Percentiles rank a stretch among this genome's conserved stretches.
Conservation (phyloP, 2,888 invertebrate genomes). For the Falcaria lacertinaria region DNA sequence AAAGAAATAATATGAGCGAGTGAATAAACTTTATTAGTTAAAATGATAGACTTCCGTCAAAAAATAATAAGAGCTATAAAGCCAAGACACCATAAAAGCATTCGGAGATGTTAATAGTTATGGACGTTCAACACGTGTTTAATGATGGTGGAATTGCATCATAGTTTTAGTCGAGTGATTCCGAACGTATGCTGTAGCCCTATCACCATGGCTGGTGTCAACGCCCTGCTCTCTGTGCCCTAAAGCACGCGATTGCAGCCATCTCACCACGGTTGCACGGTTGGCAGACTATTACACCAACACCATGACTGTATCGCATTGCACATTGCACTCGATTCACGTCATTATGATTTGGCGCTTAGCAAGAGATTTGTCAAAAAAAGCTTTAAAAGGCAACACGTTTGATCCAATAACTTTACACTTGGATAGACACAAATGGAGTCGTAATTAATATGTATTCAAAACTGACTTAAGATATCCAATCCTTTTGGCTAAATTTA, state of each 20-base stretch:
- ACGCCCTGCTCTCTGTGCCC: conserved; percentile 24
- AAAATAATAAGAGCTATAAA: background rate
- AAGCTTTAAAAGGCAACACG: no score
- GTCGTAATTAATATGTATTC: no score
- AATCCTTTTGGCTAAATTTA: no score
- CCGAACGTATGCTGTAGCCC: conserved; percentile 33
- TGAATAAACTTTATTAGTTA: background rate
- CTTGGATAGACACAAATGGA: no score
- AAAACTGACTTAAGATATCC: no score
- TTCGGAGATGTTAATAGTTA: conserved; percentile 15
- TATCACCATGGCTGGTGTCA: conserved; percentile 29
- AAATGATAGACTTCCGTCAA: background rate
- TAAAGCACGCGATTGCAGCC: conserved; percentile 22
- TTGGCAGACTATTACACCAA: conserved; percentile 10
- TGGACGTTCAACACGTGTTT: background rate
- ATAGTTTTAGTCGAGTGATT: conserved; percentile 28
- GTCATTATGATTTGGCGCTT: no score
- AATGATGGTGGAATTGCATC: conserved; percentile 26
- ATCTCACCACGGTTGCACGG: conserved; percentile 30
- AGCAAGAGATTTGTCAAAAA: no score
- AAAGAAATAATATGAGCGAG: conserved; percentile 25
- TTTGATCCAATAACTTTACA: no score
- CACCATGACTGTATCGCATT: conserved; percentile 10
- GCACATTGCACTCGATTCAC: conserved; percentile 7
- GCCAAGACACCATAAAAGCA: background rate